Evolutionary conservation across 2,797 vertebrate species (phyloP), one percentile per base, ranked within the genome.

Genomic region (Crypturellus tataupa): DNA sequence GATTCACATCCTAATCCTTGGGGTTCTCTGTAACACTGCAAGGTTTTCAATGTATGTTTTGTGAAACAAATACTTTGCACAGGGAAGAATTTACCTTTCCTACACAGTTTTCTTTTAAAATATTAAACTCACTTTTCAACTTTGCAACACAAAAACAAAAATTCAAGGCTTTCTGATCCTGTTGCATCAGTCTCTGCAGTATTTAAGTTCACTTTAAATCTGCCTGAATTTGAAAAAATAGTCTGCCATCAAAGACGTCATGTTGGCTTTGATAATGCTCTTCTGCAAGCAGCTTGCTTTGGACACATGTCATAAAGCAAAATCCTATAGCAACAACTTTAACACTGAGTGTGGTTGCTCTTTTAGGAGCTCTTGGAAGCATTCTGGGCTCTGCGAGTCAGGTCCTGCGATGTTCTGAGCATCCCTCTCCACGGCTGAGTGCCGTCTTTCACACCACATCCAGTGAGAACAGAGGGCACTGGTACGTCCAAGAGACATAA

Each of bases 1-100:
- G 93, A 96, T 96, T 97, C 93, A 85, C 76, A 95, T 91, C 82
- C 59, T 96, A 96, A 89, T 56, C 42, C 84, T 88, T n/a, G 42
- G 60, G 49, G 70, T 95, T 88, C 83, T 94, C 89, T 92, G 70
- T 94, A 84, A 93, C 89, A 72, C 94, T 91, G 78, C 60, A 95
- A 96, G 63, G 15, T 31, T 93, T 21, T 51, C 78, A 85, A 51
- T 31, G 37, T 31, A 51, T 62, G 92, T 85, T 96, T 85, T 94
- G 53, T 85, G 86, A 96, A 80, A 12, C 21, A 84, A 77, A 44
- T 63, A 73, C 47, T 95, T 95, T 89, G 65, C 33, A 47, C 8
- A 24, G 47, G 37, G 40, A 94, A 88, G 8, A 44, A 23, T 23
- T 56, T 91, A 80, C 47, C 39, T 93, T 75, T 94, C 60, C 77